These are phyloP conservation scores for Troides aeacus DNA, from an alignment of 2,888 invertebrate genomes.

Conservation along the genomic window DNA sequence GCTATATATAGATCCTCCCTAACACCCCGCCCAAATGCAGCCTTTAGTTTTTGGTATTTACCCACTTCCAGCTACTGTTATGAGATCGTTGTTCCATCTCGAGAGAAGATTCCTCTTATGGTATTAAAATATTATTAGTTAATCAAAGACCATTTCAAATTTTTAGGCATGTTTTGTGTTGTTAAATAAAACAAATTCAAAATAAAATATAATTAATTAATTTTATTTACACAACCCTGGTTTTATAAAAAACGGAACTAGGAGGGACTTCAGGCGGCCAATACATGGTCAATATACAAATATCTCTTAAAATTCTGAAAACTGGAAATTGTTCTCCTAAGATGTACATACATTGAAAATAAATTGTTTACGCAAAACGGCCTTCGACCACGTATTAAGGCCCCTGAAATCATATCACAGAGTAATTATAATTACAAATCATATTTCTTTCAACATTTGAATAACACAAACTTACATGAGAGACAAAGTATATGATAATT, in stretches of 20 bases:
- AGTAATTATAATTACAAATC: constrained; percentile 54
- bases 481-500: constrained; percentile 21
- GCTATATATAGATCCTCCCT: too few relatives aligned
- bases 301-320: not conserved
- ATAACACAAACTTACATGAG: constrained; percentile 23
- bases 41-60: too few relatives aligned
- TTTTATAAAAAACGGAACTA: constrained; percentile 53
- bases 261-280: constrained; percentile 42
- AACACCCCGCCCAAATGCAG: too few relatives aligned
- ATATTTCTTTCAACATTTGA: constrained; percentile 41
- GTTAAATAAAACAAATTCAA: not conserved
- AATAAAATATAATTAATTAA: constrained; percentile 39
- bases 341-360: not conserved
- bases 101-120: too few relatives aligned
- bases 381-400: constrained; percentile 6
- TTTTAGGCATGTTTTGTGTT: too few relatives aligned
- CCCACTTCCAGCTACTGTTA: too few relatives aligned
- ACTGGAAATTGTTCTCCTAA: not conserved
- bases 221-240: constrained; percentile 64
- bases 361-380: not conserved
- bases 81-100: too few relatives aligned
- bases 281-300: constrained; percentile 9
- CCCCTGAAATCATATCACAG: constrained; percentile 67
- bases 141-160: too few relatives aligned
- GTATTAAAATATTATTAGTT: too few relatives aligned